Evolutionary conservation across 1,140 invertebrate species (phyloP).

Genomic region (Gonioctena quinquepunctata): DNA sequence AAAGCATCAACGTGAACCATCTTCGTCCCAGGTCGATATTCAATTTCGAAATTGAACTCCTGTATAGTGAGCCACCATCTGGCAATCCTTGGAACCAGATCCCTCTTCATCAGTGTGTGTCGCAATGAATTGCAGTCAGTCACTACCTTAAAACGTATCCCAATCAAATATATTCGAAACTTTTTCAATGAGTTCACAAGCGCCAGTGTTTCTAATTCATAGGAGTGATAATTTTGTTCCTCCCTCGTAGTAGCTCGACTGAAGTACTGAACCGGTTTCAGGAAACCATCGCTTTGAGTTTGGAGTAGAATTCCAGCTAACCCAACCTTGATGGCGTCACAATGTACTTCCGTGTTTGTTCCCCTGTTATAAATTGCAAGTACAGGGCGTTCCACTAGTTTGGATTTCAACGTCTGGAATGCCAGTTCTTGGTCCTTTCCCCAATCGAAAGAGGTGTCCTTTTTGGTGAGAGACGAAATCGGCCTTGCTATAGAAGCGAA

Average conservation of each 20-base stretch:
- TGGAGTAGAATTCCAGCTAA: conserved; percentile 35
- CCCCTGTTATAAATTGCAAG: conserved; percentile 8
- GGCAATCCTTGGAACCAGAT: conserved; percentile 45
- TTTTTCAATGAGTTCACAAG: conserved; percentile 38
- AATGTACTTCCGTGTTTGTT: conserved; percentile 13
- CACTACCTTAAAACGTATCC: conserved; percentile 57
- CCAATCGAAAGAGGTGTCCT: conserved; percentile 24
- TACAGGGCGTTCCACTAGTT: conserved; percentile 5
- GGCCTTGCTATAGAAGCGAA: conserved; percentile 35
- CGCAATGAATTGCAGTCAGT: conserved; percentile 53
- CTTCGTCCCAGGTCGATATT: conserved; percentile 44
- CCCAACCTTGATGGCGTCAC: conserved; percentile 22
- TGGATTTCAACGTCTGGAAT: conserved; percentile 15
- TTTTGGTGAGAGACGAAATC: conserved; percentile 27
- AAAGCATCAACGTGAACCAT: conserved; percentile 44
- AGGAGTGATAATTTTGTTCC: conserved; percentile 42
- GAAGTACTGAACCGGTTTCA: conserved; percentile 41
- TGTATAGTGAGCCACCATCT: conserved; percentile 49
- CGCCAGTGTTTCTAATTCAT: conserved; percentile 45
- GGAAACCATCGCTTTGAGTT: conserved; percentile 24
- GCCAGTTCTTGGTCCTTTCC: conserved; percentile 24
- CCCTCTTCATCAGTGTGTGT: conserved; percentile 41
- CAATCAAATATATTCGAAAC: conserved; percentile 56
- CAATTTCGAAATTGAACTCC: conserved; percentile 48
- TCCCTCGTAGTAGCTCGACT: conserved; percentile 38